These are phyloP conservation scores for Enteromius thamalakanensis DNA, from an alignment of 2,797 vertebrate species.

Conservation along the genomic window DNA sequence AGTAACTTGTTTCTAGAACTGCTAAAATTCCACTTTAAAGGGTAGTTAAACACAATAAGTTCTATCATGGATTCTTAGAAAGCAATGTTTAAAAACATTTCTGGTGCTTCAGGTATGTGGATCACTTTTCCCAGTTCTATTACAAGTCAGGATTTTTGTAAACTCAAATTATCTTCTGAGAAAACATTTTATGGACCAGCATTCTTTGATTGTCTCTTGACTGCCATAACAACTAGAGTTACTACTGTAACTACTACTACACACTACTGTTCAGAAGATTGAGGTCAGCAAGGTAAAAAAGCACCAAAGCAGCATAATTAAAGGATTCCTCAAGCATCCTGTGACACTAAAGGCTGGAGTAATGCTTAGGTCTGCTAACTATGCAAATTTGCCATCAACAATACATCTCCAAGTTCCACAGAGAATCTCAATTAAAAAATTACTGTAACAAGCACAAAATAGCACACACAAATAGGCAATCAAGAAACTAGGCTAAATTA, in stretches of 20 bases:
- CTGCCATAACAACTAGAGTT: not conserved
- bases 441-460: not conserved
- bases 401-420: not conserved
- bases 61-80: constrained; percentile 10
- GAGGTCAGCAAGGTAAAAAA: not conserved
- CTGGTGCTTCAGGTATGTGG: constrained; percentile 59
- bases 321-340: not conserved
- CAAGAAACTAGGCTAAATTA: not conserved
- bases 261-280: not conserved
- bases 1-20: not conserved
- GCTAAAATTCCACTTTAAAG: not conserved
- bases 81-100: constrained; percentile 41
- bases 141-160: constrained; percentile 55
- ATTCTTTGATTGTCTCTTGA: not conserved
- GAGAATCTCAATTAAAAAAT: not conserved
- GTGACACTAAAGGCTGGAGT: not conserved
- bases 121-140: constrained; percentile 73
- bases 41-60: not conserved
- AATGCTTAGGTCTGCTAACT: too few species aligned
- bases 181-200: not conserved
- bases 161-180: constrained; percentile 49
- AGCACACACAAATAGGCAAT: not conserved
- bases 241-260: too few species aligned
- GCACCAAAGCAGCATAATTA: not conserved
- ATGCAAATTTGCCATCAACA: not conserved